phyloP scores from a whole-genome alignment of 2,113 vertebrate genomes.

The Argyrosomus japonicus region DNA sequence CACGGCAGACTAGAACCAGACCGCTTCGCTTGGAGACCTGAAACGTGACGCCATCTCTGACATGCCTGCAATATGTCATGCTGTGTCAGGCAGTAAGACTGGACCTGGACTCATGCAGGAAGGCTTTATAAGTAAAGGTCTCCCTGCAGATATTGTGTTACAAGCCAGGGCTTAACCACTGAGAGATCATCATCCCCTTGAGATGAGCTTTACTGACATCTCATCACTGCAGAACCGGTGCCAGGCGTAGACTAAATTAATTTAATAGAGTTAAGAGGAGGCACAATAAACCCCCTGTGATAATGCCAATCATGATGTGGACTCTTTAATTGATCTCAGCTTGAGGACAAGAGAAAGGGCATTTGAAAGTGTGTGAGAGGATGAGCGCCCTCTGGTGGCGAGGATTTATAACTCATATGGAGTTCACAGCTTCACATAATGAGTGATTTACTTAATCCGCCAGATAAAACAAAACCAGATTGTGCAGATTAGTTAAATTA shows the following conservation, averaged over 20 bases:
- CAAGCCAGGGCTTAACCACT: constrained; percentile 16
- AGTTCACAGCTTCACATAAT: not conserved
- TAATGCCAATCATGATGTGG: not conserved
- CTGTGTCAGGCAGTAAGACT: constrained; percentile 49
- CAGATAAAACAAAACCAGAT: too few relatives aligned
- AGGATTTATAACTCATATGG: not conserved
- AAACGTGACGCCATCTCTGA: constrained; percentile 63
- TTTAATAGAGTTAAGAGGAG: not conserved
- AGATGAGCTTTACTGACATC: constrained; percentile 12
- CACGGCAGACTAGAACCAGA: constrained; percentile 54
- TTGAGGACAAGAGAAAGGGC: not conserved
- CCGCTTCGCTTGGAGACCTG: constrained; percentile 40
- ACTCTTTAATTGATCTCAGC: not conserved
- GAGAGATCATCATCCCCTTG: constrained; percentile 5
- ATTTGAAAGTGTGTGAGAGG: not conserved
- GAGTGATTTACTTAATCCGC: too few relatives aligned
- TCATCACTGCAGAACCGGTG: not conserved
- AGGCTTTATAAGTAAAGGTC: constrained; percentile 34
- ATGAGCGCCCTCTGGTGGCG: constrained; percentile 61
- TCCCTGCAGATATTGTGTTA: constrained; percentile 49
- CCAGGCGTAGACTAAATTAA: not conserved
- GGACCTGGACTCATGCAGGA: constrained; percentile 22
- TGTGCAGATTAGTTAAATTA: too few relatives aligned
- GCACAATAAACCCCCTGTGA: not conserved
- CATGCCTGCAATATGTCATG: constrained; percentile 66